phyloP scores from a whole-genome alignment of 2,888 invertebrate genomes.

The Lordiphosa fenestrarum region DNA sequence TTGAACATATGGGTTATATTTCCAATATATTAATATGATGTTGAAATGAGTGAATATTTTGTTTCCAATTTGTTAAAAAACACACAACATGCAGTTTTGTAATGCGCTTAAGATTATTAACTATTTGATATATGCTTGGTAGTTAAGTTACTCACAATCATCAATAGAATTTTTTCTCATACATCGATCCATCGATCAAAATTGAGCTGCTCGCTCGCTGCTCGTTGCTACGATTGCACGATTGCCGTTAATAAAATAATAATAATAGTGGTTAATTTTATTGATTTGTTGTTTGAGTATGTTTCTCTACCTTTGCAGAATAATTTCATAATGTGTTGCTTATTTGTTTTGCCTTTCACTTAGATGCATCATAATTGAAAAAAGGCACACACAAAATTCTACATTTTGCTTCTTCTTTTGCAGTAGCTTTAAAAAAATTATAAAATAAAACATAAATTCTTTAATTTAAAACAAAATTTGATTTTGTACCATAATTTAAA shows the following conservation, averaged over 20 bases:
- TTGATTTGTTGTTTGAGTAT: slow-evolving; percentile 50
- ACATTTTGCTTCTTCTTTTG: too few species aligned
- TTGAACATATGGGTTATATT: slow-evolving; percentile 4
- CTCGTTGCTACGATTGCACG: slow-evolving; percentile 59
- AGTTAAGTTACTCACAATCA: slow-evolving; percentile 51
- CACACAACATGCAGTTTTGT: slow-evolving; percentile 37
- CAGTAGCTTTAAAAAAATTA: slow-evolving; percentile 20
- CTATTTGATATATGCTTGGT: slow-evolving; percentile 15
- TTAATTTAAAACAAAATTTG: slow-evolving; percentile 59
- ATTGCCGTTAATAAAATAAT: slow-evolving; percentile 61
- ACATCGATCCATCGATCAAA: slow-evolving; percentile 1
- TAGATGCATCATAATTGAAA: slow-evolving; percentile 37
- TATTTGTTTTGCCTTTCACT: slow-evolving; percentile 16
- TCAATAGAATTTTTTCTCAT: slow-evolving; percentile 43
- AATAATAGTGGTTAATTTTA: slow-evolving; percentile 17
- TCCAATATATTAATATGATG: slow-evolving; percentile 18
- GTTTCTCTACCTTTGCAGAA: slow-evolving; percentile 30
- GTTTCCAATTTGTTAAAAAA: slow-evolving; percentile 27
- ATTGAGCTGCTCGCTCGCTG: slow-evolving; percentile 43
- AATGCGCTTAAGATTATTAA: slow-evolving; percentile 30
- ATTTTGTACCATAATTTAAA: slow-evolving; percentile 70
- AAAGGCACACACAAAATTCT: slow-evolving; percentile 56
- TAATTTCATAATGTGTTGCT: slow-evolving; percentile 53
- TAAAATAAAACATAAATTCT: slow-evolving; percentile 46
- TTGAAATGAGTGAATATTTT: slow-evolving; percentile 20